Percentiles rank a stretch among this genome's conserved stretches.
Evolutionary conservation across 2,888 invertebrate genomes (phyloP).

Genomic region (Cantharis rufa): DNA sequence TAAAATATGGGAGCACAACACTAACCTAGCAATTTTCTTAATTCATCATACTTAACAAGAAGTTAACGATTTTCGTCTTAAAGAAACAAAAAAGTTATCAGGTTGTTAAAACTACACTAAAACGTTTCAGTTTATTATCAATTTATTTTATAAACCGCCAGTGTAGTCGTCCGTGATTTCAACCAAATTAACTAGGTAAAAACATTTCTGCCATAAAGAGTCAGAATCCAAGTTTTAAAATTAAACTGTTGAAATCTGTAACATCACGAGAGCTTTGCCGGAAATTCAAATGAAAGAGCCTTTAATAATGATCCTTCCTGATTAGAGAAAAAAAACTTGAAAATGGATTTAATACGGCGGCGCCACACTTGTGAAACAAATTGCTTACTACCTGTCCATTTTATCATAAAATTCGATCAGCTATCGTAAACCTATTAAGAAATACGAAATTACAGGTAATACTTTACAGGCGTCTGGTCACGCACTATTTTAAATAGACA

Average conservation of each 20-base stretch:
- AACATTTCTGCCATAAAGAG: too few relatives aligned
- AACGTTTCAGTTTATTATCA: background rate
- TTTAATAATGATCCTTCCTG: background rate
- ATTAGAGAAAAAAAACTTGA: background rate
- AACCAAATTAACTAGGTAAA: too few relatives aligned
- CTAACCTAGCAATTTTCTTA: slow-evolving; percentile 9
- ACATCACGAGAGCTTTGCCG: background rate
- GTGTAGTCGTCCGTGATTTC: background rate
- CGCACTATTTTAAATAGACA: slow-evolving; percentile 14
- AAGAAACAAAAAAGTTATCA: background rate
- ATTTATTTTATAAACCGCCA: background rate
- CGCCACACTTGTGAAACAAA: slow-evolving; percentile 18
- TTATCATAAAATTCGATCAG: slow-evolving; percentile 22
- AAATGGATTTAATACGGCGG: background rate
- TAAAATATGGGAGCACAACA: background rate
- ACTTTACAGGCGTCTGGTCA: slow-evolving; percentile 26
- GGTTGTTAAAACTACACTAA: background rate
- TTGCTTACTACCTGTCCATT: slow-evolving; percentile 10
- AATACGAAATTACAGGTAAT: slow-evolving; percentile 27
- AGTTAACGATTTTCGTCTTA: background rate
- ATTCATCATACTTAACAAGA: background rate
- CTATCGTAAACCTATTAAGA: slow-evolving; percentile 23
- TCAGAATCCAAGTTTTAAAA: too few relatives aligned
- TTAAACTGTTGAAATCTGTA: too few relatives aligned
- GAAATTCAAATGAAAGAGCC: background rate